phyloP scores from a whole-genome alignment of 2,113 vertebrate genomes.

The Anseranas semipalmata region DNA sequence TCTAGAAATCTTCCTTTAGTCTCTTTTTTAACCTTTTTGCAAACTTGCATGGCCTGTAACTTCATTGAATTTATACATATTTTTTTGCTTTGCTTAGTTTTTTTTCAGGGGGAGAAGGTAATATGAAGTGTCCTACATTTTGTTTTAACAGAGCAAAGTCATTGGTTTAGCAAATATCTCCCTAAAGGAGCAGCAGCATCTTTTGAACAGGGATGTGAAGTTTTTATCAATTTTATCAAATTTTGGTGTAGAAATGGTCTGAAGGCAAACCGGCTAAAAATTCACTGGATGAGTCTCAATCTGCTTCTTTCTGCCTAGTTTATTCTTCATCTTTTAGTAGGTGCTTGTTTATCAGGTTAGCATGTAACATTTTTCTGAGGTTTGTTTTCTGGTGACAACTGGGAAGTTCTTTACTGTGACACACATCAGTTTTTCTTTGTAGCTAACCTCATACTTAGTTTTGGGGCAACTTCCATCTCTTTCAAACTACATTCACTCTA shows the following conservation, averaged over 20 bases:
- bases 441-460: background rate
- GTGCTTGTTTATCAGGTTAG: background rate
- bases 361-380: background rate
- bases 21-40: background rate
- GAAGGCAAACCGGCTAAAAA: background rate
- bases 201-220: background rate
- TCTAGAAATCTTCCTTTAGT: background rate
- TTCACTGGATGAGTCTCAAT: background rate
- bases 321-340: background rate
- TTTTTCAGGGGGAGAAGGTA: background rate
- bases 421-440: background rate
- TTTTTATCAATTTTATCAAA: background rate
- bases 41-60: background rate
- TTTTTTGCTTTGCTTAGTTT: background rate
- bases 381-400: background rate
- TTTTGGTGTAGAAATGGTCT: background rate
- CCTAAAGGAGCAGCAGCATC: background rate
- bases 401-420: background rate
- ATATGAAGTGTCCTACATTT: background rate
- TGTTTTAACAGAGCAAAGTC: background rate
- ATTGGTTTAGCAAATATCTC: background rate
- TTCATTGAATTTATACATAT: fast-evolving
- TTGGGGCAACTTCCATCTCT: background rate
- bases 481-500: background rate
- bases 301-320: background rate